These are phyloP conservation scores for Chelon labrosus DNA, from an alignment of 2,797 vertebrate genomes.

Conservation along the genomic window DNA sequence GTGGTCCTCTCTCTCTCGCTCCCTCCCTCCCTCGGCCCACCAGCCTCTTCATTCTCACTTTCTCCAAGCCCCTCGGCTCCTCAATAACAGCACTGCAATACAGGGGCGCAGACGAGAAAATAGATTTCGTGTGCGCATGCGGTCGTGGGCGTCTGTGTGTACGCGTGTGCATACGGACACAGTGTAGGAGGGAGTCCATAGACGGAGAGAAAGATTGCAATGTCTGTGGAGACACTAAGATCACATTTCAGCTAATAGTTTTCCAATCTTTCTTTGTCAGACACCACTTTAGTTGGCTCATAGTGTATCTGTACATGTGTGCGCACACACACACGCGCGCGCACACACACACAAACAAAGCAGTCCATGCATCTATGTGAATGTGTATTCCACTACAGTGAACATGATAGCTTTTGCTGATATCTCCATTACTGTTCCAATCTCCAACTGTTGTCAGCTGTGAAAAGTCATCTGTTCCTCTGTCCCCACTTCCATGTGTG, in stretches of 20 bases:
- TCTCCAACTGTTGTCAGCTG: constrained; percentile 45
- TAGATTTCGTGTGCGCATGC: constrained; percentile 26
- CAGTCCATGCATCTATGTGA: constrained; percentile 24
- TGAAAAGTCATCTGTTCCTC: constrained; percentile 33
- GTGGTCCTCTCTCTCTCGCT: constrained; percentile 6
- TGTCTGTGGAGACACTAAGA: constrained; percentile 49
- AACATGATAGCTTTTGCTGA: constrained; percentile 56
- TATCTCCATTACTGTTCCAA: constrained; percentile 51
- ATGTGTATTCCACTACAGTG: constrained; percentile 54
- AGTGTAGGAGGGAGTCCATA: constrained; percentile 2
- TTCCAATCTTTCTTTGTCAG: constrained; percentile 51
- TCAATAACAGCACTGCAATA: constrained; percentile 47
- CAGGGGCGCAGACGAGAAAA: constrained; percentile 43
- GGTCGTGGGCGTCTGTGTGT: constrained; percentile 16
- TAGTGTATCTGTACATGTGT: not conserved
- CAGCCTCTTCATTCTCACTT: constrained; percentile 37
- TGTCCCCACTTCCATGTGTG: not conserved
- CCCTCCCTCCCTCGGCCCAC: constrained; percentile 21
- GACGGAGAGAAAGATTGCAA: constrained; percentile 41
- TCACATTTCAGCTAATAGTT: constrained; percentile 66
- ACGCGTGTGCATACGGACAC: not conserved
- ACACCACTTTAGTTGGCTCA: constrained; percentile 24
- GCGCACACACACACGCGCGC: not conserved
- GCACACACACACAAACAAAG: not conserved
- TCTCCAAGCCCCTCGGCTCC: constrained; percentile 37